Evolutionary conservation across 1,140 invertebrate species (phyloP), one percentile per base, ranked within the genome.

Genomic region (Laupala kohalensis): DNA sequence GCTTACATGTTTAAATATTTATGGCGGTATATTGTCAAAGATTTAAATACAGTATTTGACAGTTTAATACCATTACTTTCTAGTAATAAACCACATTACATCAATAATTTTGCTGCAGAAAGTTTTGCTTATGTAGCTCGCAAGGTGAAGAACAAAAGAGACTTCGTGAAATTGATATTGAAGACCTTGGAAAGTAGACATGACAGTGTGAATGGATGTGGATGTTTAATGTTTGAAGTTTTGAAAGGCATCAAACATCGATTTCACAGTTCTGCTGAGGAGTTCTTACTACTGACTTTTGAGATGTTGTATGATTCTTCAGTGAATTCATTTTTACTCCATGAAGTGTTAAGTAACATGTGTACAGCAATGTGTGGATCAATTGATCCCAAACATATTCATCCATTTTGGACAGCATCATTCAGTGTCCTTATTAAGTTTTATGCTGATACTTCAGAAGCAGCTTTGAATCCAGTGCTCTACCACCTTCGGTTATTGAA

Each of bases 91-190:
- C 91, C 91, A 70, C 84, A 86, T 69, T 94, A 95, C 77, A 88
- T 97, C n/a, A 89, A 90, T 74, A 90, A 90, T 78, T 97, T 97
- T 86, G 93, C 94, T n/a, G 92, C 93, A 2, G 93, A 97, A 81
- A 93, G 92, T 82, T 96, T 97, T 84, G 89, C 94, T 15, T 96
- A 94, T 83, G 88, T 97, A 2, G 90, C 93, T 6, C 83, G 94
- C 73, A 96, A 96, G 86, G 88, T 94, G 53, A 88, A 86, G 75
- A 90, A 96, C 75, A 91, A 90, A 75, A 83, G 88, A 9, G 85
- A 86, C 24, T 90, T 96, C 79, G 82, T 96, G 26, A 80, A 85
- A 67, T 82, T 90, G 25, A 79, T 96, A 6, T 81, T 96, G 5
- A 82, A 84, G 76, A 84, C 86, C 29, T 80, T 95, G 9, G 78